These are phyloP conservation scores for Siderastrea siderea DNA, from an alignment of 92 coral and sea anemone species.

Conservation along the genomic window DNA sequence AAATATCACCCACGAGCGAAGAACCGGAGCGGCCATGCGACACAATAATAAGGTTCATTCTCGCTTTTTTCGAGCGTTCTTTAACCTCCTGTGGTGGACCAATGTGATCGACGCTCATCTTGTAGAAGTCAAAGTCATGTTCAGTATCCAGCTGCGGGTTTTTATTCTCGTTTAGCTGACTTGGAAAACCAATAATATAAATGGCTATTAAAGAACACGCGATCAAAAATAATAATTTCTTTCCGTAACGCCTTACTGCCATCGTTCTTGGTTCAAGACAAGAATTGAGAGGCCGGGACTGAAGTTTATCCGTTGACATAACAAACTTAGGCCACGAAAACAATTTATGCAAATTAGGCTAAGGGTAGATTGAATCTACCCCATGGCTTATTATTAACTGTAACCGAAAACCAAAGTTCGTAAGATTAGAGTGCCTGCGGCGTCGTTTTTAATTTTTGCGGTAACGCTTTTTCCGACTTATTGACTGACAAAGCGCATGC, in stretches of 20 bases:
- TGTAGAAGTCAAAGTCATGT: background rate
- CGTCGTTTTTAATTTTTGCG: too few species aligned
- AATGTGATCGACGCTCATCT: background rate
- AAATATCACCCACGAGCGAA: constrained; percentile 22
- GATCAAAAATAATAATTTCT: background rate
- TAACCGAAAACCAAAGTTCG: too few species aligned
- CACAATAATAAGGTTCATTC: constrained; percentile 26
- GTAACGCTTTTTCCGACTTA: too few species aligned
- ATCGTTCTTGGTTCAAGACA: background rate
- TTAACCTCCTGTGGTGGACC: background rate
- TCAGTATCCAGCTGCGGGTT: background rate
- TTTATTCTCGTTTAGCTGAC: background rate
- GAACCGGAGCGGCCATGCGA: constrained; percentile 62
- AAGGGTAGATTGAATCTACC: too few species aligned
- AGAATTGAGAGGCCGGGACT: too few species aligned
- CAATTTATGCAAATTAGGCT: too few species aligned
- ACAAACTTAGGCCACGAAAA: too few species aligned
- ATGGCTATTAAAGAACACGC: background rate
- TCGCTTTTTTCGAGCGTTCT: background rate
- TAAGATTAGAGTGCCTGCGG: too few species aligned
- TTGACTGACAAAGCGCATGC: too few species aligned
- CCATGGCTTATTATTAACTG: too few species aligned
- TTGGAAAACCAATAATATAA: background rate
- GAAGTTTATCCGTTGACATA: too few species aligned
- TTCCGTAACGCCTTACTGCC: background rate